Base-by-base conservation (phyloP, 2,113 vertebrate species). In the Todiramphus chloris region DNA sequence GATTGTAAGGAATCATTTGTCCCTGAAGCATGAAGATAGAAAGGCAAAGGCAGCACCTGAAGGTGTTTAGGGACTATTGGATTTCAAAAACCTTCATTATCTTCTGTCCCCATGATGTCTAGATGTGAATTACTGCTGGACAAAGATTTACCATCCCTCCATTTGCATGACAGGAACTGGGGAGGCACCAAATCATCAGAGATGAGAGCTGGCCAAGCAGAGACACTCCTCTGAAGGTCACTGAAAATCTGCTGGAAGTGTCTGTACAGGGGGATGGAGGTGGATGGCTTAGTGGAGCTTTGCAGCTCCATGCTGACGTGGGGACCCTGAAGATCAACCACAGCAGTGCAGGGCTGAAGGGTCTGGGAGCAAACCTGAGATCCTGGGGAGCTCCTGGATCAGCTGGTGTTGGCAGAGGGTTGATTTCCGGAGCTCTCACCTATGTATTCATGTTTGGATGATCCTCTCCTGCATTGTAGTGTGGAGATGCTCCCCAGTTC, bases 21-120 rank as follows among this genome's bases (percentile, higher is more conserved):
- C 92, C 91, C 87, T 78, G 53, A 85, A 90, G 87, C 73, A 73
- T 51, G 72, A 83, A 75, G 82, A 64, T 2, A 66, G 63, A 86
- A 84, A 95, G 86, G 82, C 68, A 53, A 66, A 96, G 56, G 60
- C 83, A 87, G 76, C 46, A 91, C 75, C 87, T 75, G 37, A 28
- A 74, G 69, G 41, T 48, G 27, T 85, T 94, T 66, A 53, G 77
- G 64, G 83, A 63, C 89, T 87, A 16, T 28, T 92, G 56, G 87
- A 48, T 96, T 86, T 92, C 79, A 89, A 94, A 88, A 44, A 5
- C 73, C 53, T 66, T 59, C 10, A 4, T 95, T 95, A 82, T 53
- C 67, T 28, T 24, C 79, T 74, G 53, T 59, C 43, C 63, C 46
- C 3, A 20, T 0, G 0, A 79, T 68, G 76, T 37, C 82, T 74